Evolutionary conservation across 1,140 invertebrate species (phyloP), one percentile per base, ranked within the genome.

Genomic region (Planococcus citri): DNA sequence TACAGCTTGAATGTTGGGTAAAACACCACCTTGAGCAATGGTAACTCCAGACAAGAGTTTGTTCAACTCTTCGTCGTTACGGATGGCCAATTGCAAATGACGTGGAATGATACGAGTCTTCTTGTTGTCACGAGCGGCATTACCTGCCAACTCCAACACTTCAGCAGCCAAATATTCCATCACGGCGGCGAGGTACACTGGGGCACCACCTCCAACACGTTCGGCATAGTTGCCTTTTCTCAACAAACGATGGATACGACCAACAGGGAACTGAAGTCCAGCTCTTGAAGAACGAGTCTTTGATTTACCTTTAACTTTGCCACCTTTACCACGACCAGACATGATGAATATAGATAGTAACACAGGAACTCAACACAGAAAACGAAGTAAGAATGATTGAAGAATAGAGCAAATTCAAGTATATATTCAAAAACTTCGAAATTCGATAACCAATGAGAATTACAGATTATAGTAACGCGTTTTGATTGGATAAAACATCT

Each of bases 61-160:
- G 77, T 88, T 87, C 74, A 92, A 77, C 75, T 92, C 89, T 75
- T 91, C 88, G 79, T 92, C 89, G 79, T 90, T 91, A 1, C 87
- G 80, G 69, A 92, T 85, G 22, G 89, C 89, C 69, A 92, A 74
- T 73, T 89, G 83, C 14, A 91, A 80, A 75, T 92, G 88, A 72
- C 89, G 81, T 12, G 89, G 89, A 68, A 86, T 87, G 72, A 92
- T 89, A 73, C 89, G 75, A 70, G 74, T 73, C 74, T 83, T 80
- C 27, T 84, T 83, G 72, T 85, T 85, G 38, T 86, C 82, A 21
- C 79, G 76, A n/a, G 91, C 90, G 20, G 83, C 82, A 69, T 83
- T 83, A 25, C 79, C 81, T 17, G 83, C 79, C 71, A 84, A 76
- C 72, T 84, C 79, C 22, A 84, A 75, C 61, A 84, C 79, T 78